Evolutionary conservation across 2,113 vertebrate species (phyloP).

Genomic region (Mobula hypostoma): DNA sequence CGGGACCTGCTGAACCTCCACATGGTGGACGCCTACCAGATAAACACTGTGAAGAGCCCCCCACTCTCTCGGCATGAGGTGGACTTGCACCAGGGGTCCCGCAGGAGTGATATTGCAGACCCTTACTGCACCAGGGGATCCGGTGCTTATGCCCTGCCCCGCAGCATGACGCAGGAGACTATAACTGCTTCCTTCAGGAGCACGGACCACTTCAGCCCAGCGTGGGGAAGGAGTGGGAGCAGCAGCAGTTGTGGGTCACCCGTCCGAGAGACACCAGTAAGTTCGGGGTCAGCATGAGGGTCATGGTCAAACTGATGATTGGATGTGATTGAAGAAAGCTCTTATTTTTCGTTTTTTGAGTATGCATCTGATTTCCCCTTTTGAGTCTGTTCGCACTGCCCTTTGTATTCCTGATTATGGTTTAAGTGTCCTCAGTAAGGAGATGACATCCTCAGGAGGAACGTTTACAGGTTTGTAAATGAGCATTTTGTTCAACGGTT

Average conservation of each 20-base stretch:
- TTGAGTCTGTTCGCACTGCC: background rate
- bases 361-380: background rate
- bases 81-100: conserved; percentile 50
- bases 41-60: conserved; percentile 38
- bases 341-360: background rate
- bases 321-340: background rate
- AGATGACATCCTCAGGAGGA: background rate
- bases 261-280: conserved; percentile 48
- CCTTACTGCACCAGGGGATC: conserved; percentile 47
- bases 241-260: conserved; percentile 38
- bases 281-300: background rate
- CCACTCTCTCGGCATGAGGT: conserved; percentile 49
- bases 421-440: background rate
- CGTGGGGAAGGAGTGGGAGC: conserved; percentile 55
- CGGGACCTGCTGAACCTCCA: conserved; percentile 72
- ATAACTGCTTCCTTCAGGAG: conserved; percentile 51
- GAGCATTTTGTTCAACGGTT: background rate
- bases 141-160: conserved; percentile 34
- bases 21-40: conserved; percentile 52
- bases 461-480: background rate
- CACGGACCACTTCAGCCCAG: conserved; percentile 53
- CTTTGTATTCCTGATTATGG: background rate
- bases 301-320: background rate
- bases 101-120: conserved; percentile 53
- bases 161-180: conserved; percentile 43